Evolutionary conservation across 2,797 vertebrate species (phyloP).

Genomic region (Esox lucius): DNA sequence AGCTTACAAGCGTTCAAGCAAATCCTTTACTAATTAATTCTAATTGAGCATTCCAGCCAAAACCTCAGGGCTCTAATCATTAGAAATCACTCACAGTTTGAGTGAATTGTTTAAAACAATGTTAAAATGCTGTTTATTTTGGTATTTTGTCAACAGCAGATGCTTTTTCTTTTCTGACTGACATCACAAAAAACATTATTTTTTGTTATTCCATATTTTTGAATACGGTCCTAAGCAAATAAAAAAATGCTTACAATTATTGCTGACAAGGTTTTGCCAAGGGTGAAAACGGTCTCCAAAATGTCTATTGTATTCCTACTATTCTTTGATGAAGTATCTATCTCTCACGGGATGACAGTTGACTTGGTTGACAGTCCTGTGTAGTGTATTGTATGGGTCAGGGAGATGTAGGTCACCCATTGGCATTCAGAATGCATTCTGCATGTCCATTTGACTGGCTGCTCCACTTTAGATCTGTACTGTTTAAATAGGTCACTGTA

Average conservation of each 20-base stretch:
- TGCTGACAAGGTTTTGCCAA: too few relatives aligned
- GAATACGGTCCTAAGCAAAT: not conserved
- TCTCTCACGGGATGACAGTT: too few relatives aligned
- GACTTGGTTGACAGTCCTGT: not conserved
- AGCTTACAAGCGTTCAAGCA: not conserved
- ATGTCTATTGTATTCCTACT: too few relatives aligned
- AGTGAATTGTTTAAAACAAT: not conserved
- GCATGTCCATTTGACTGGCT: constrained; percentile 19
- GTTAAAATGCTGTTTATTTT: not conserved
- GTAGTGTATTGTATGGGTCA: not conserved
- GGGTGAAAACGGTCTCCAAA: too few relatives aligned
- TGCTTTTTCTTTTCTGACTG: not conserved
- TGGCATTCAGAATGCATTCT: constrained; percentile 5
- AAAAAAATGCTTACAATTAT: too few relatives aligned
- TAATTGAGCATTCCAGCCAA: not conserved
- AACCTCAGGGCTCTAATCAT: not conserved
- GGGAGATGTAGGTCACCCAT: not conserved
- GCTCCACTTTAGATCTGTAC: constrained; percentile 26
- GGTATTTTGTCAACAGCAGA: not conserved
- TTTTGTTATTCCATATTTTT: not conserved
- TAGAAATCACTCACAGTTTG: not conserved
- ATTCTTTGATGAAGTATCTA: too few relatives aligned
- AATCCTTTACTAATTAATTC: not conserved
- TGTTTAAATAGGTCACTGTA: constrained; percentile 38
- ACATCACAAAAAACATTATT: not conserved